Evolutionary conservation across 2,113 vertebrate genomes (phyloP).

Genomic region (Delphinapterus leucas): DNA sequence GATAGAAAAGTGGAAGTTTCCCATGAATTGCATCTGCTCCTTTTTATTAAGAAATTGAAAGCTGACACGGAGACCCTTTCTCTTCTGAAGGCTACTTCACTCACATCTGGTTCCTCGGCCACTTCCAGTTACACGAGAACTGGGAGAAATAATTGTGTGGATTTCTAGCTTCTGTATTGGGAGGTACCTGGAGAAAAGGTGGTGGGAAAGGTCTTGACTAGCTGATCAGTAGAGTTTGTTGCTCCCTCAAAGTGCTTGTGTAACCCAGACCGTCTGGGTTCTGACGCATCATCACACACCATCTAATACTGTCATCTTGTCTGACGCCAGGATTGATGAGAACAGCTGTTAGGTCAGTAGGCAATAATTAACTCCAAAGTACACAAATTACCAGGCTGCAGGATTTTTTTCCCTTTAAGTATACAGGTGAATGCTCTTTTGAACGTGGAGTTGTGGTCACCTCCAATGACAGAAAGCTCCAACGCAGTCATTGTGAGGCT

Average conservation of each 20-base stretch:
- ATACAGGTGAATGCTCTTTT: background rate
- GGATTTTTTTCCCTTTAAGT: background rate
- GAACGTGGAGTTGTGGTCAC: fast-evolving
- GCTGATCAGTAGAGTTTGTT: too few relatives aligned
- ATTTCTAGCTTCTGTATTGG: background rate
- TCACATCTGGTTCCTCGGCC: background rate
- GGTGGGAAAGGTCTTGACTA: background rate
- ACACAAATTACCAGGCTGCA: background rate
- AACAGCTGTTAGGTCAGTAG: background rate
- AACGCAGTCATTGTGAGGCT: fast-evolving
- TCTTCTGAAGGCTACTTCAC: background rate
- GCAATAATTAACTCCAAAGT: background rate
- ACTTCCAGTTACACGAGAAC: background rate
- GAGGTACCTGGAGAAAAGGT: background rate
- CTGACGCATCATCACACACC: fast-evolving
- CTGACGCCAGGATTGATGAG: background rate
- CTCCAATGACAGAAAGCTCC: fast-evolving
- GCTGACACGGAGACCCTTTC: background rate
- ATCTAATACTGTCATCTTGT: fast-evolving
- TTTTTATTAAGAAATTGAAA: background rate
- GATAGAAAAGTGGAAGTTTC: background rate
- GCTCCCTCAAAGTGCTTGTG: fast-evolving
- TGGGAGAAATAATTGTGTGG: background rate
- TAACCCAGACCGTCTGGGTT: too few relatives aligned
- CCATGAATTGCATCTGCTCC: background rate